Evolutionary conservation across 2,888 invertebrate species (phyloP).

Genomic region (Anoplius nigerrimus): DNA sequence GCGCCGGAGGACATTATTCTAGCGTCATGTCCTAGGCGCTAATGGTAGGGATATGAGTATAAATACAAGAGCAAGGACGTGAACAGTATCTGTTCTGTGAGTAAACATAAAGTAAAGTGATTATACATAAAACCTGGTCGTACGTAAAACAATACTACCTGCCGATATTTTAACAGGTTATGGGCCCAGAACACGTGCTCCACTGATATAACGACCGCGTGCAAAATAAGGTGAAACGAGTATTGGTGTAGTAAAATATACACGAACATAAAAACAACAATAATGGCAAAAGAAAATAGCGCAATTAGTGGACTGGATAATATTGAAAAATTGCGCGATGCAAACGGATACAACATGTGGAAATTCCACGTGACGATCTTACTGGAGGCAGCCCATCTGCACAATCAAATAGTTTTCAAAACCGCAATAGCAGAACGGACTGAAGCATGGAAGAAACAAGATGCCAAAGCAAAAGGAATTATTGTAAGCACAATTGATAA

Average conservation of each 20-base stretch:
- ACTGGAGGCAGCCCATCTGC: constrained; percentile 1
- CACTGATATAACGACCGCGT: neutral
- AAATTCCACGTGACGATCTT: constrained; percentile 6
- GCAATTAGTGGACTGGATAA: neutral
- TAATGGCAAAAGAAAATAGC: neutral
- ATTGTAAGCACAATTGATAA: constrained; percentile 7
- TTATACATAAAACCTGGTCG: no score
- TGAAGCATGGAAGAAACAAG: neutral
- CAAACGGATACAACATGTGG: constrained; percentile 1
- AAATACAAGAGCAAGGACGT: no score
- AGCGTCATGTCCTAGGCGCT: no score
- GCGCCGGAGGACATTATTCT: no score
- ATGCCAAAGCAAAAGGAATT: constrained; percentile 4
- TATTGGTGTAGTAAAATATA: neutral
- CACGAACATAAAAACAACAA: neutral
- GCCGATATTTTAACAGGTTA: constrained; percentile 1
- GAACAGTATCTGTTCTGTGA: no score
- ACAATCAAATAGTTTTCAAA: neutral
- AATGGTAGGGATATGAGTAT: no score
- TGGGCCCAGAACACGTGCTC: constrained; percentile 1
- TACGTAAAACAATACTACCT: no score
- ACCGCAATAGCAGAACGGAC: neutral
- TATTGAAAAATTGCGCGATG: neutral
- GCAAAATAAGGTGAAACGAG: neutral
- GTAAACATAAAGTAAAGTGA: no score